Percentiles rank a stretch among this genome's conserved stretches.
phyloP scores from a whole-genome alignment of 2,113 vertebrate genomes.

The Leptocoma aspasia region DNA sequence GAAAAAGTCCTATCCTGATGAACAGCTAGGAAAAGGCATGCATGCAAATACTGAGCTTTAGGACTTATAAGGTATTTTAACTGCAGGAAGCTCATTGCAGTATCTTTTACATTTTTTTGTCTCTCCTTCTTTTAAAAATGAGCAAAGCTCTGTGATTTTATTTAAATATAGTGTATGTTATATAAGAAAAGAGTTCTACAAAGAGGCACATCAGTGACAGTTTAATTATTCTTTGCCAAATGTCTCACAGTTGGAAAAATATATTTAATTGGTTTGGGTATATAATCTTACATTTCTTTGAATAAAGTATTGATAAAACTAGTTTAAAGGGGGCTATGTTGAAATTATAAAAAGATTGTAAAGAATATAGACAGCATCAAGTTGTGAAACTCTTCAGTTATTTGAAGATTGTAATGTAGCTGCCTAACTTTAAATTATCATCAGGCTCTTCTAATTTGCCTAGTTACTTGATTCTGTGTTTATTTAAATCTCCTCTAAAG shows the following conservation, averaged over 20 bases:
- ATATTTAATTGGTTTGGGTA: background rate
- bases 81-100: background rate
- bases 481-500: background rate
- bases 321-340: background rate
- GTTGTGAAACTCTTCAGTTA: background rate
- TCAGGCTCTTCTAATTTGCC: background rate
- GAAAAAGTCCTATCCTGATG: background rate
- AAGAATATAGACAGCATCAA: background rate
- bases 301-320: background rate
- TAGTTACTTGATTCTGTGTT: background rate
- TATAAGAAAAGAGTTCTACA: background rate
- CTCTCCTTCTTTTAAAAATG: background rate
- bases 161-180: background rate
- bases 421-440: background rate
- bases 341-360: background rate
- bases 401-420: background rate
- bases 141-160: background rate
- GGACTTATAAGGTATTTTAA: background rate
- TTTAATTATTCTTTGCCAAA: background rate
- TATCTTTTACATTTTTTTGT: background rate
- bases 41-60: background rate
- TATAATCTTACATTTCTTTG: background rate
- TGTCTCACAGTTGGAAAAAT: background rate
- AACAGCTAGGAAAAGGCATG: background rate
- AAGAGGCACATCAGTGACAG: background rate